These are phyloP conservation scores for Heliornis fulica DNA, from an alignment of 2,113 vertebrate species.

Conservation along the genomic window DNA sequence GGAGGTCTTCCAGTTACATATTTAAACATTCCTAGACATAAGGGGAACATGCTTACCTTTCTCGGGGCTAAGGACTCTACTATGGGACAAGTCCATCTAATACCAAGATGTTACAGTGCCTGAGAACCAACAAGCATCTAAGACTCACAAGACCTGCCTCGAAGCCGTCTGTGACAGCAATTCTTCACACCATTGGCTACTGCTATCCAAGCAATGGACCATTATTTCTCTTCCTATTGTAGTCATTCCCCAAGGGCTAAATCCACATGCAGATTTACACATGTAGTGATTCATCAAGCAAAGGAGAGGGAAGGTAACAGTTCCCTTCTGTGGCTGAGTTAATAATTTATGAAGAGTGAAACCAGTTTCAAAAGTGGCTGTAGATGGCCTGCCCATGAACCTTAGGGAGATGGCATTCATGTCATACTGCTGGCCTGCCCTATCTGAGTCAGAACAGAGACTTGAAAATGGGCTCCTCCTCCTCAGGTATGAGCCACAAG, in stretches of 20 bases:
- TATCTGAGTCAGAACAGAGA: not conserved
- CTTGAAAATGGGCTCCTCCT: not conserved
- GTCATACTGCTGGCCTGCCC: not conserved
- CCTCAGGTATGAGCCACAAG: not conserved
- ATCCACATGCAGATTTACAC: not conserved
- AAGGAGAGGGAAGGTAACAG: not conserved
- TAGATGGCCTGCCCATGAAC: not conserved
- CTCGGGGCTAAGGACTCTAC: not conserved
- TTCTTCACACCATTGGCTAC: not conserved
- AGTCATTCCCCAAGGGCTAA: not conserved
- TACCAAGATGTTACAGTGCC: not conserved
- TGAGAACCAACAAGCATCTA: not conserved
- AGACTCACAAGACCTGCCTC: not conserved
- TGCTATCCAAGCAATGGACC: not conserved
- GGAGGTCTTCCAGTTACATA: not conserved
- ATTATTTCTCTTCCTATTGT: not conserved
- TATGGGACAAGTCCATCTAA: not conserved
- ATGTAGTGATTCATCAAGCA: not conserved
- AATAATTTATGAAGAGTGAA: constrained; percentile 29
- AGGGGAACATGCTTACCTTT: not conserved
- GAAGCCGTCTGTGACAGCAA: rapidly evolving
- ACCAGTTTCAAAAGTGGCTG: not conserved
- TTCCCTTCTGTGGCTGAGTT: not conserved
- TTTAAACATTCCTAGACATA: not conserved
- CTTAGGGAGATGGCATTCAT: not conserved